phyloP scores from a whole-genome alignment of 2,113 vertebrate genomes.

The Dinomys branickii region DNA sequence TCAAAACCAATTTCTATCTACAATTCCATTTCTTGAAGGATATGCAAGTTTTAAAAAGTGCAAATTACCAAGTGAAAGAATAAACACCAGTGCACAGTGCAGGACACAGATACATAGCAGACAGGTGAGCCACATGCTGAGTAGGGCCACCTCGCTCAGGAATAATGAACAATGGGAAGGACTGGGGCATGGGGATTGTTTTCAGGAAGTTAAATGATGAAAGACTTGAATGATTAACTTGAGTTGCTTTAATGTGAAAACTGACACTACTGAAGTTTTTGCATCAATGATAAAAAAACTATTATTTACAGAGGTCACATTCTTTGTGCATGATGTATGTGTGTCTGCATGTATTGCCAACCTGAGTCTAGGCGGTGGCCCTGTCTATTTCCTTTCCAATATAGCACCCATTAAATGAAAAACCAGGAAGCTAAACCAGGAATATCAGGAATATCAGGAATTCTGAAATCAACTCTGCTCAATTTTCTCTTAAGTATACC shows the following conservation, averaged over 20 bases:
- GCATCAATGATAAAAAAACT: neutral
- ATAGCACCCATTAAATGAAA: neutral
- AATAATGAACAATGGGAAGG: neutral
- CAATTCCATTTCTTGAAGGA: neutral
- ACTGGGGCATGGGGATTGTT: no score
- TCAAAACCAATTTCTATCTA: neutral
- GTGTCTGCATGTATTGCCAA: neutral
- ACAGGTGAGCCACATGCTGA: neutral
- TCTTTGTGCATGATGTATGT: neutral
- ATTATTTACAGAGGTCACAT: neutral
- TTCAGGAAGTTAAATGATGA: rapidly evolving
- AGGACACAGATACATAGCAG: neutral
- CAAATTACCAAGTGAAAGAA: neutral
- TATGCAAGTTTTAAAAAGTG: neutral
- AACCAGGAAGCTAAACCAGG: neutral
- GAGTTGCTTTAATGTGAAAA: slow-evolving; percentile 25
- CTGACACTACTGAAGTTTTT: neutral
- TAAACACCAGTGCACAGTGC: neutral
- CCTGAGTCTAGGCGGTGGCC: neutral
- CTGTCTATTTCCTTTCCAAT: neutral
- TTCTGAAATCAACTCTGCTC: neutral
- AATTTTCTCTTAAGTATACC: slow-evolving; percentile 1
- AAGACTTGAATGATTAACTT: neutral
- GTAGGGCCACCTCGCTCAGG: neutral
- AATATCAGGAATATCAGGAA: no score